phyloP scores from a whole-genome alignment of 2,888 invertebrate species.

The Lycophotia porphyrea region DNA sequence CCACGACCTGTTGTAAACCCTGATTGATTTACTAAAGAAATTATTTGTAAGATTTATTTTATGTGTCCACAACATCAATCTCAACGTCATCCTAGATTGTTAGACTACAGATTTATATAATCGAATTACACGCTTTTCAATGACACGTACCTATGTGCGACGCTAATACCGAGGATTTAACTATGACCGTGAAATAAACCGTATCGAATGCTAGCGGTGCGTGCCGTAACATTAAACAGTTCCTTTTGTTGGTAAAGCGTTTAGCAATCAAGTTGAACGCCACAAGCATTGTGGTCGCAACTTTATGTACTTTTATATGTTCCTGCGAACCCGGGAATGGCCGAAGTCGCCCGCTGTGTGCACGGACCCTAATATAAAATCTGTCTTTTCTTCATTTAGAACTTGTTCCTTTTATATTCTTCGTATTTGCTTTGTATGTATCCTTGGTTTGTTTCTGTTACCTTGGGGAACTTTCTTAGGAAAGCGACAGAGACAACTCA shows the following conservation, averaged over 20 bases:
- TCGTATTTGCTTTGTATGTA: slow-evolving; percentile 28
- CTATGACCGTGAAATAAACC: slow-evolving; percentile 71
- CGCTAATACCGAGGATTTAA: slow-evolving; percentile 73
- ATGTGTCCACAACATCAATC: slow-evolving; percentile 63
- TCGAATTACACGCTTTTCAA: slow-evolving; percentile 69
- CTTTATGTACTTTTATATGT: slow-evolving; percentile 72
- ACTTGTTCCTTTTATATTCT: slow-evolving; percentile 32
- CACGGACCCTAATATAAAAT: slow-evolving; percentile 41
- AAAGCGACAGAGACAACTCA: background rate
- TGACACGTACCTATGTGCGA: slow-evolving; percentile 63
- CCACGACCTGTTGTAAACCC: slow-evolving; percentile 46
- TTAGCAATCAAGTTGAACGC: slow-evolving; percentile 80
- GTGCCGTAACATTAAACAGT: slow-evolving; percentile 87
- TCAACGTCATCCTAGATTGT: slow-evolving; percentile 56
- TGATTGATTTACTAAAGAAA: slow-evolving; percentile 60
- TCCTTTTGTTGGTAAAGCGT: slow-evolving; percentile 86
- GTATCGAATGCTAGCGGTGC: slow-evolving; percentile 80
- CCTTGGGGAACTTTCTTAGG: background rate
- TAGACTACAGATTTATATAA: slow-evolving; percentile 65
- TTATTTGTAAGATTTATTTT: slow-evolving; percentile 55
- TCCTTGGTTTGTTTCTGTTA: slow-evolving; percentile 20
- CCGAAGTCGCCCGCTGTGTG: slow-evolving; percentile 53
- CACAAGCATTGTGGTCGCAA: slow-evolving; percentile 76
- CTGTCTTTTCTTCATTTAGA: slow-evolving; percentile 34
- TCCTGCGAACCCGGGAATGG: slow-evolving; percentile 58